phyloP scores from a whole-genome alignment of 2,113 vertebrate species.

The Phaethornis superciliosus region DNA sequence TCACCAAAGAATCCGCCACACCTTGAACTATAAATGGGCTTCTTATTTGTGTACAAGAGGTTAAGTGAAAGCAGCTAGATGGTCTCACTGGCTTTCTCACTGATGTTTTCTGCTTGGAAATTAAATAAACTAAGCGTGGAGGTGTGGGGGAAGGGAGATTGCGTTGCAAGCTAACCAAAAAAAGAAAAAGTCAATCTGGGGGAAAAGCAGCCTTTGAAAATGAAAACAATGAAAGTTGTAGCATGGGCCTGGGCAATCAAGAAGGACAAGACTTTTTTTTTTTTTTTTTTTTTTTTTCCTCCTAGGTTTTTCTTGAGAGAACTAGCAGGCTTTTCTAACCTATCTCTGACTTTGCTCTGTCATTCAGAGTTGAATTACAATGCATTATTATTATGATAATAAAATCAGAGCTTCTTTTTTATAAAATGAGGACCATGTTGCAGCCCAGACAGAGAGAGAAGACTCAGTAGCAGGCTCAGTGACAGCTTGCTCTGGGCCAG shows the following conservation, averaged over 20 bases:
- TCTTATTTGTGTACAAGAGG: not conserved
- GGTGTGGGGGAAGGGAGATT: not conserved
- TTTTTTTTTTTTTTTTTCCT: not conserved
- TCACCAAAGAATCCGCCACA: not conserved
- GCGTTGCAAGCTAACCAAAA: too few relatives aligned
- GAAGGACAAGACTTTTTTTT: not conserved
- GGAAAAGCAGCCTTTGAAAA: not conserved
- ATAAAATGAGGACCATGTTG: not conserved
- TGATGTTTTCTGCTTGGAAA: not conserved
- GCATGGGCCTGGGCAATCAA: not conserved
- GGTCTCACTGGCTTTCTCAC: not conserved
- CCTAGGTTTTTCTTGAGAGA: not conserved
- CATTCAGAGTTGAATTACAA: not conserved
- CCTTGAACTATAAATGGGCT: accelerated
- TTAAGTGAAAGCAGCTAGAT: not conserved
- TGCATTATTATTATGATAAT: not conserved
- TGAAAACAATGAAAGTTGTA: not conserved
- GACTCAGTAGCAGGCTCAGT: not conserved
- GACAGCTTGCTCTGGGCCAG: not conserved
- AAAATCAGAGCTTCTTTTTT: not conserved
- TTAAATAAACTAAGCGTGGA: not conserved
- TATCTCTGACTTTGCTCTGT: not conserved
- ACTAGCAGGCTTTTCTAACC: not conserved
- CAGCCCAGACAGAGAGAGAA: accelerated
- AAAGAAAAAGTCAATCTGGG: not conserved